These are phyloP conservation scores for Vanacampus margaritifer DNA, from an alignment of 2,113 vertebrate genomes.

Conservation along the genomic window DNA sequence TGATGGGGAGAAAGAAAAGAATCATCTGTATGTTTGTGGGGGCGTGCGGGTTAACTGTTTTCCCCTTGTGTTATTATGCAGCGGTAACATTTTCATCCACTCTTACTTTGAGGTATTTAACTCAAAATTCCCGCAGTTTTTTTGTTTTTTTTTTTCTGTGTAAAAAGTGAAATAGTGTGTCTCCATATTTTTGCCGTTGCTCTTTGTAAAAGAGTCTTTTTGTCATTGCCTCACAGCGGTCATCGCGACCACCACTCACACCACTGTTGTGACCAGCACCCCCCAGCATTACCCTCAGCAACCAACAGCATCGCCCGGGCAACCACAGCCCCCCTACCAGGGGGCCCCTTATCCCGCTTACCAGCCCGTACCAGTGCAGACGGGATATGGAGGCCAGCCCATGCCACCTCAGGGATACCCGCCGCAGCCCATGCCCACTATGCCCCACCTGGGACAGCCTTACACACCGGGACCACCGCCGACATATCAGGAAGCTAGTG, in stretches of 20 bases:
- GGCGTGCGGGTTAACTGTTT: background rate
- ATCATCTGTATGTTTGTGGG: background rate
- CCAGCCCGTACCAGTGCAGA: slow-evolving; percentile 77
- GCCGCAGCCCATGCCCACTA: slow-evolving; percentile 60
- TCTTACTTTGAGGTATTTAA: background rate
- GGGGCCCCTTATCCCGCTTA: slow-evolving; percentile 76
- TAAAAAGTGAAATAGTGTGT: background rate
- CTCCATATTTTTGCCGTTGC: background rate
- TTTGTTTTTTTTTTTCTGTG: too few species aligned
- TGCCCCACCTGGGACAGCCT: slow-evolving; percentile 66
- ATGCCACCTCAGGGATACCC: slow-evolving; percentile 60
- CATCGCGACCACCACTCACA: slow-evolving; percentile 72
- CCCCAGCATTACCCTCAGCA: slow-evolving; percentile 75
- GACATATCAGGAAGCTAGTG: slow-evolving; percentile 82
- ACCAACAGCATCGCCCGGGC: slow-evolving; percentile 30
- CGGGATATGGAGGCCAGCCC: slow-evolving; percentile 54
- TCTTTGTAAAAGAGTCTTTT: background rate
- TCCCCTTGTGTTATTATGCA: background rate
- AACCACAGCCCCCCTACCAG: slow-evolving; percentile 65
- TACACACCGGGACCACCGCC: slow-evolving; percentile 80
- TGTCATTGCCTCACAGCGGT: slow-evolving; percentile 70
- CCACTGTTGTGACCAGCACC: slow-evolving; percentile 77
- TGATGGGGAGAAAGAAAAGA: slow-evolving; percentile 5
- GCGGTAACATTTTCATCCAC: background rate
- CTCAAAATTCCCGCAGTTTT: too few species aligned